Evolutionary conservation across 2,113 vertebrate species (phyloP).

Genomic region (Chinchilla lanigera): DNA sequence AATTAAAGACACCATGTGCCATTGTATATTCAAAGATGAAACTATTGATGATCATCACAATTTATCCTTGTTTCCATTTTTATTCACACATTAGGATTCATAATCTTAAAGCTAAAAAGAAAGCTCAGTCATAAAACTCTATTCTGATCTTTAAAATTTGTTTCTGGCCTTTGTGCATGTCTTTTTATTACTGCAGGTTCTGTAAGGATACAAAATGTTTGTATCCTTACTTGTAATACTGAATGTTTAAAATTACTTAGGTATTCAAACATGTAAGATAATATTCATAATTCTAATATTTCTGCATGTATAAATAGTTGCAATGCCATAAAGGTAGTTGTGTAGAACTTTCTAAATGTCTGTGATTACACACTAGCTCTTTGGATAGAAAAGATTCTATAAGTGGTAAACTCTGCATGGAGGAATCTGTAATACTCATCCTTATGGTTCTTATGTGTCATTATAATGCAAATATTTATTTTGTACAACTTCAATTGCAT

Average conservation of each 20-base stretch:
- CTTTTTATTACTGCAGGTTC: conserved; percentile 15
- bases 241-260: conserved; percentile 44
- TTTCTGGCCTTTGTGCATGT: neutral
- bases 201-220: neutral
- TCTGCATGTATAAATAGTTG: neutral
- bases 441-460: neutral
- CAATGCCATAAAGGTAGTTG: neutral
- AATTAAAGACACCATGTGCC: neutral
- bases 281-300: neutral
- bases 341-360: neutral
- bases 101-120: neutral
- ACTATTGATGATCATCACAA: neutral
- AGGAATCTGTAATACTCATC: neutral
- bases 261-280: neutral
- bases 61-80: neutral
- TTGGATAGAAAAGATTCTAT: neutral
- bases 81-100: neutral
- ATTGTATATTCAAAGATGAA: neutral
- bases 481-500: neutral
- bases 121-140: neutral
- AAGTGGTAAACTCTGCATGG: neutral
- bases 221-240: too few relatives aligned
- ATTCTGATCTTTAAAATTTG: neutral
- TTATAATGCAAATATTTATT: neutral
- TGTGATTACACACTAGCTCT: neutral